These are phyloP conservation scores for Oxytorus armatus DNA, from an alignment of 2,888 invertebrate species.

Conservation along the genomic window DNA sequence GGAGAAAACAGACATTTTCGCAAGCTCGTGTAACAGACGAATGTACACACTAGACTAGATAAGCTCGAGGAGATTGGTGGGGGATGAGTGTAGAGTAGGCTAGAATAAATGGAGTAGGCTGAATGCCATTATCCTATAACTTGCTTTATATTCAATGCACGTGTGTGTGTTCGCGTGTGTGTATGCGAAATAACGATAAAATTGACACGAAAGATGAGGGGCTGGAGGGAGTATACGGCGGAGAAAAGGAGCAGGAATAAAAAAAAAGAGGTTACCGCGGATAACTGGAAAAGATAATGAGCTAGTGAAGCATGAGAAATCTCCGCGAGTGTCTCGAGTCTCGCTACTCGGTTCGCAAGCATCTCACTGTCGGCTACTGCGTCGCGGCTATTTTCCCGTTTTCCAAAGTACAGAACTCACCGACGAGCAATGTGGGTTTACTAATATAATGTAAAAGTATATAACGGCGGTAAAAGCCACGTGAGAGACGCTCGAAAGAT, in stretches of 20 bases:
- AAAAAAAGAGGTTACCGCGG: constrained; percentile 54
- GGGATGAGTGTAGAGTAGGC: constrained; percentile 13
- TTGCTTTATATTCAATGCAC: background rate
- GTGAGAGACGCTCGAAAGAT: too few relatives aligned
- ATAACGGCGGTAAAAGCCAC: background rate
- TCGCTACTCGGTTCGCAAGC: background rate
- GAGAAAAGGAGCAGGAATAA: constrained; percentile 24
- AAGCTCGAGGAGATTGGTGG: constrained; percentile 36
- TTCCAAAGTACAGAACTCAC: constrained; percentile 5
- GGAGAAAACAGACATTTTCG: constrained; percentile 49
- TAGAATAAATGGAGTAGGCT: constrained; percentile 59
- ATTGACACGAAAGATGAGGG: constrained; percentile 26
- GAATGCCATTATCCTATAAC: constrained; percentile 41
- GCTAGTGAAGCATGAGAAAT: constrained; percentile 62
- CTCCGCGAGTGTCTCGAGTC: constrained; percentile 20
- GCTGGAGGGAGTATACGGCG: constrained; percentile 10
- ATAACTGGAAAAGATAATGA: constrained; percentile 66
- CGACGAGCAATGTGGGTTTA: background rate
- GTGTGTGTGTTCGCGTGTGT: background rate
- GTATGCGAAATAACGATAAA: constrained; percentile 30
- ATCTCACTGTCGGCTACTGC: constrained; percentile 22
- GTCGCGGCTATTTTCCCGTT: constrained; percentile 39
- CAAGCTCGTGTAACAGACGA: constrained; percentile 37
- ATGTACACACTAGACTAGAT: constrained; percentile 34
- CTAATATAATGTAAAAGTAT: too few relatives aligned